Base-by-base conservation (phyloP, 2,797 vertebrate species). In the Sebastes jordani region DNA sequence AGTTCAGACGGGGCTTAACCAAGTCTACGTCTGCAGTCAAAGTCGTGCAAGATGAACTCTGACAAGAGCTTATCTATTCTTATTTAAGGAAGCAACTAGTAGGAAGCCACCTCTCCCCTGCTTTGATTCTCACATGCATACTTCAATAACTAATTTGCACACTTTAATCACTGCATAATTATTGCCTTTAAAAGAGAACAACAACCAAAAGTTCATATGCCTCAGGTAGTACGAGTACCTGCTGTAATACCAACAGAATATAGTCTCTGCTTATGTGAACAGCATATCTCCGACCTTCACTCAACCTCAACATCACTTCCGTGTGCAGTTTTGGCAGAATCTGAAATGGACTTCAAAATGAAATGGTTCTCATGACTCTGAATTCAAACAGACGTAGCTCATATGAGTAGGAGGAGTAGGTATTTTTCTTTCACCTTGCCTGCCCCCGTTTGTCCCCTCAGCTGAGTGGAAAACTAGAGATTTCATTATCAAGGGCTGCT, bases 1-100 rank as follows among this genome's bases (percentile, higher is more conserved):
- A 86, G 87, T 92, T 91, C 84, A 87, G 70, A 83, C 60, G 18
- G 84, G 87, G 69, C 76, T 89, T 90, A 83, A 66, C 68, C 77
- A 52, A 77, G 77, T 82, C 4, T 74, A 27, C 36, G 20, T 27
- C 84, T 80, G 78, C 80, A 77, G 82, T 85, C 78, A 66, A 52
- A 80, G 66, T 67, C 54, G 23, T 80, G 66, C 27, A 25, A 56
- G 76, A 68, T 49, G 62, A 79, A 68, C 38, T 30, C 27, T 62
- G 49, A 65, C 58, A 66, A 27, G 34, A 77, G 66, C n/a, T 56
- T 11, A 49, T 52, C 49, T 52, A 20, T 1, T 46, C 42, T 46
- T 46, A 46, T 18, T 18, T 46, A 46, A 18, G 42, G 16, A 18
- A 34, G n/a, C 36, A 13, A 13, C 20, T n/a, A n/a, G 16, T 27